These are phyloP conservation scores for Carlito syrichta DNA, from an alignment of 2,113 vertebrate genomes.

Conservation along the genomic window DNA sequence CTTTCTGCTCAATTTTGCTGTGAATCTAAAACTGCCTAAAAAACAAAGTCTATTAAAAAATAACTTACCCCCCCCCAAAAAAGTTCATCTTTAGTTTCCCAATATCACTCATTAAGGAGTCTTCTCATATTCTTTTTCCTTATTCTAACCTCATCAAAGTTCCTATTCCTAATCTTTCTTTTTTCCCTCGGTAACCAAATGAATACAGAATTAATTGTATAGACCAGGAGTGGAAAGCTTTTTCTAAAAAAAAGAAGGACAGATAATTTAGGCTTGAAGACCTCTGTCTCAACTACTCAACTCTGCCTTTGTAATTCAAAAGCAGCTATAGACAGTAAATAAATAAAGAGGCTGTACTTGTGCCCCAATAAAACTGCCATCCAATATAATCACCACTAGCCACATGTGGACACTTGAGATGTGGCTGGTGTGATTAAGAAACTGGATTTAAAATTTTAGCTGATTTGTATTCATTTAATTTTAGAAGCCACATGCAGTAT, in stretches of 20 bases:
- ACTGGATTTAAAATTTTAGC: neutral
- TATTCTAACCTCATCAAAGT: neutral
- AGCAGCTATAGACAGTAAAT: neutral
- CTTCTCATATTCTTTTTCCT: neutral
- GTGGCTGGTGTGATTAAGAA: neutral
- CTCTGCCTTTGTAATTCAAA: neutral
- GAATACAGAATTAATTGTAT: neutral
- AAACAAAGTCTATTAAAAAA: too few relatives aligned
- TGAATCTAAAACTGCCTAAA: too few relatives aligned
- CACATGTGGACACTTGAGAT: neutral
- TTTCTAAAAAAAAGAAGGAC: neutral
- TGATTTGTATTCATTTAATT: neutral
- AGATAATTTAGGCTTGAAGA: neutral
- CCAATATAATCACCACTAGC: neutral
- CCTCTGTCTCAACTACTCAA: neutral
- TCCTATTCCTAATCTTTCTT: neutral
- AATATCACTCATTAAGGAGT: neutral
- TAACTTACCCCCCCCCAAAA: too few relatives aligned
- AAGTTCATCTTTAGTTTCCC: neutral
- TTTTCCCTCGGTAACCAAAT: neutral
- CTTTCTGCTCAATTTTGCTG: too few relatives aligned
- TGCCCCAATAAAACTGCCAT: neutral
- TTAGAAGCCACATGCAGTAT: neutral
- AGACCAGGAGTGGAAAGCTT: neutral
- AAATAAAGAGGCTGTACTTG: neutral